Percentiles rank a stretch among this genome's conserved stretches.
phyloP scores from a whole-genome alignment of 2,888 invertebrate genomes.

The Falcaria lacertinaria region DNA sequence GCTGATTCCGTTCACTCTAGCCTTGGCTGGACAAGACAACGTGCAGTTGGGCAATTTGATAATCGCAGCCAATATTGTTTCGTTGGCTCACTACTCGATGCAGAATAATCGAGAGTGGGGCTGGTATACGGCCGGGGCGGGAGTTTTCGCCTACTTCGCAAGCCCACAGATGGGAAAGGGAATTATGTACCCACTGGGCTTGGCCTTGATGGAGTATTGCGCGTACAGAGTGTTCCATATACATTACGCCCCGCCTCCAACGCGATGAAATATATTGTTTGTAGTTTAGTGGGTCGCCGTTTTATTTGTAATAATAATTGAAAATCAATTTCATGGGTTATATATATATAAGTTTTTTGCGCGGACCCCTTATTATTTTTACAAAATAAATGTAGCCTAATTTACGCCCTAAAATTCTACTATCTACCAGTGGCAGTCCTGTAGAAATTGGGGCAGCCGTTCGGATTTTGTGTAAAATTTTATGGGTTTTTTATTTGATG shows the following conservation, averaged over 20 bases:
- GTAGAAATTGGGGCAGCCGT: too few species aligned
- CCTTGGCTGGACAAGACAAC: conserved; percentile 47
- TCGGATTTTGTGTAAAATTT: too few species aligned
- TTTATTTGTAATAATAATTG: too few species aligned
- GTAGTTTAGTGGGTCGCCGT: not conserved
- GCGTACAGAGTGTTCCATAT: conserved; percentile 45
- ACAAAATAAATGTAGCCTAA: too few species aligned
- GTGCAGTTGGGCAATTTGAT: conserved; percentile 42
- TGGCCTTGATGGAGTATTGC: conserved; percentile 57
- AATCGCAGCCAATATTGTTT: conserved; percentile 51
- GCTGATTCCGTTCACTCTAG: conserved; percentile 50
- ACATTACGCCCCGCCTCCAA: conserved; percentile 9
- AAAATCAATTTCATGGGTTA: too few species aligned
- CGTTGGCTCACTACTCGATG: conserved; percentile 44
- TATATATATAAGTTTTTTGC: too few species aligned
- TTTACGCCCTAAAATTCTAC: too few species aligned
- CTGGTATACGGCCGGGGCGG: conserved; percentile 55
- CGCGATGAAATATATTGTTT: not conserved
- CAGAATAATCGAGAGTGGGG: conserved; percentile 46
- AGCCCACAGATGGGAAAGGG: conserved; percentile 30
- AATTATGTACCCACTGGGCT: conserved; percentile 48
- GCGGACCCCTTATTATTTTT: too few species aligned
- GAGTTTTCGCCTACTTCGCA: conserved; percentile 47
- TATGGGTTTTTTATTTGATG: too few species aligned
- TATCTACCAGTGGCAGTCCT: too few species aligned